Evolutionary conservation across 2,113 vertebrate species (phyloP), one percentile per base, ranked within the genome.

Genomic region (Oncorhynchus masou): DNA sequence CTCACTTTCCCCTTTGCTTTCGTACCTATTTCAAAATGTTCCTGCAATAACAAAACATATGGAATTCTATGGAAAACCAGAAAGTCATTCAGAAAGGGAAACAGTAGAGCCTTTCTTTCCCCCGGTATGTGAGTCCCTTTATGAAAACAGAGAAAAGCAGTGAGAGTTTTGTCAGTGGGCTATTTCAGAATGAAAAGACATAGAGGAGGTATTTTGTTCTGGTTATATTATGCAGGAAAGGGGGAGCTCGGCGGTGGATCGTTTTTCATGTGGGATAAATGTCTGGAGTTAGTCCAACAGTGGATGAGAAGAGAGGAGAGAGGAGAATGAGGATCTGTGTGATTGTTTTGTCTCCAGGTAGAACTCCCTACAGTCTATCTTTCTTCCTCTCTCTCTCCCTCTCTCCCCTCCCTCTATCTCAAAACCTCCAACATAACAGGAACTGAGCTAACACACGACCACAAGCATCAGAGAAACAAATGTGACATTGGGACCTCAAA

Each of bases 211-310:
- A 76, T 69, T 80, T 68, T 75, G 60, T 64, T 70, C 20, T 54
- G 72, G 60, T 66, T 84, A 67, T 71, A 77, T 79, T 74, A 19
- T 76, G 68, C 80, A 70, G 77, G 79, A 74, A 68, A 82, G 31
- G 59, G 73, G 70, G 69, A 70, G 72, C 71, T 72, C 68, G 24
- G 22, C 19, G 31, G 45, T 66, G 79, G 79, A 82, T 85, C 64
- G 60, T 74, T 82, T 84, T 86, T 79, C 74, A 79, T 84, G 74
- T 79, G 70, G 79, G 76, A 84, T 79, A 79, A 82, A 77, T 79
- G 57, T 81, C 81, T 83, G 79, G 76, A 82, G 45, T 20, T 72
- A 74, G 29, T 84, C 77, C 82, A 82, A 78, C 62, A 77, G 69
- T 72, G 62, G 81, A 72, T 45, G 66, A 74, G 34, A 16, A 75